These are phyloP conservation scores for Climacteris rufus DNA, from an alignment of 2,113 vertebrate species.

Conservation along the genomic window DNA sequence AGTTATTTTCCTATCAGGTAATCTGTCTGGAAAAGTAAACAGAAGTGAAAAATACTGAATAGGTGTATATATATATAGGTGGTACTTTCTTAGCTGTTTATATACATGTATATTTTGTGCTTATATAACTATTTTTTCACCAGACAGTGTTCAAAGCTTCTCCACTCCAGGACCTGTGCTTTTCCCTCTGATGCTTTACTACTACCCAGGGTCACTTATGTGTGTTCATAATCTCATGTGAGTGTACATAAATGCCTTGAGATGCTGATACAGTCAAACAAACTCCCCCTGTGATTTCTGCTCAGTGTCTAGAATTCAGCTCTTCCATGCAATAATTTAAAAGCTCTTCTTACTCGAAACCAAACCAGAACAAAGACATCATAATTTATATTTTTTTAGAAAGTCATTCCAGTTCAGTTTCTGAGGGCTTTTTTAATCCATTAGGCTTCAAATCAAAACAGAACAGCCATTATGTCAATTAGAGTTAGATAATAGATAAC, in stretches of 20 bases:
- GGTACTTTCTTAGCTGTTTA: background rate
- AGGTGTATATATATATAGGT: background rate
- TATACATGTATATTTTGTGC: background rate
- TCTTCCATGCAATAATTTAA: background rate
- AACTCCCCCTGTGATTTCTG: background rate
- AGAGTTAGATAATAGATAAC: accelerated
- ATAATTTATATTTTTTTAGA: background rate
- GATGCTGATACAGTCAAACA: background rate
- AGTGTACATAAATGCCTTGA: background rate
- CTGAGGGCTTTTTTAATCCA: background rate
- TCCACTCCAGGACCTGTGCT: background rate
- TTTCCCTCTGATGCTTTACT: background rate
- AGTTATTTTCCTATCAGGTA: background rate
- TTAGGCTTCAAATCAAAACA: background rate
- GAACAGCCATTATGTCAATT: accelerated
- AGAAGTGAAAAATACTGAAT: background rate
- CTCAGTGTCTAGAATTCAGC: too few species aligned
- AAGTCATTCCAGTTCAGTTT: background rate
- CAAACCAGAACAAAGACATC: background rate
- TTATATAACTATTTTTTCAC: background rate
- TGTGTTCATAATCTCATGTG: background rate
- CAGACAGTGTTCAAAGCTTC: background rate
- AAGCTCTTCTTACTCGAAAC: background rate
- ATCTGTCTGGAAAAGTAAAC: background rate
- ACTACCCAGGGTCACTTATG: accelerated